Conservation (phyloP, 2,888 invertebrate species). For the Monopis laevigella region DNA sequence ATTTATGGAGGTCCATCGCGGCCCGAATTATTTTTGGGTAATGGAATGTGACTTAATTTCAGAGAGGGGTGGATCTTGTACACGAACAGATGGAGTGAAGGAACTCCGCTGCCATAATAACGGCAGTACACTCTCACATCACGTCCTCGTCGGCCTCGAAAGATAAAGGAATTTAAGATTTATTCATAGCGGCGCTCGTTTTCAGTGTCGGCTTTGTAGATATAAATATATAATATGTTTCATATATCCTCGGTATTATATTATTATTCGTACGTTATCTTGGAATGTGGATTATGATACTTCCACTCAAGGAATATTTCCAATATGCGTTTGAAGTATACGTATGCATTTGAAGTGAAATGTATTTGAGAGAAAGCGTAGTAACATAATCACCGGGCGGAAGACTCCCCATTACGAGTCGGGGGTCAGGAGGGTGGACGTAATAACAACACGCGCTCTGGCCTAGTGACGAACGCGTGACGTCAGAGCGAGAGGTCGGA, state of each 20-base stretch:
- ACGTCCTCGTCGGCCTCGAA: slow-evolving; percentile 4
- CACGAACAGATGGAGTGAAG: not conserved
- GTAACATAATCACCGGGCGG: slow-evolving; percentile 14
- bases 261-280: not conserved
- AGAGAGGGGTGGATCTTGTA: not conserved
- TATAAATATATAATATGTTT: not conserved
- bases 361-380: slow-evolving; percentile 10
- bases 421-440: slow-evolving; percentile 11
- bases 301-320: slow-evolving; percentile 6
- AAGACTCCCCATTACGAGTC: slow-evolving; percentile 10
- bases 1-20: slow-evolving; percentile 5
- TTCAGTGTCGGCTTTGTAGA: not conserved
- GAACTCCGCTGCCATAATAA: not conserved
- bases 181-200: slow-evolving; percentile 1
- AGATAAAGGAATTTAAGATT: slow-evolving; percentile 10
- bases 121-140: not conserved
- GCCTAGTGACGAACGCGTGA: slow-evolving; percentile 13
- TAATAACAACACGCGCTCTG: slow-evolving; percentile 13
- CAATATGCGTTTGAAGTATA: slow-evolving; percentile 9
- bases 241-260: not conserved
- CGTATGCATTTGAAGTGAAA: slow-evolving; percentile 11
- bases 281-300: not conserved
- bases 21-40: slow-evolving; percentile 3
- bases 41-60: not conserved
- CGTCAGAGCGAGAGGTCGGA: slow-evolving; percentile 10